A percentile compares a stretch with the other conserved stretches of the same genome.
These are phyloP conservation scores for Zygaena filipendulae DNA, from an alignment of 2,888 invertebrate species.

Conservation along the genomic window DNA sequence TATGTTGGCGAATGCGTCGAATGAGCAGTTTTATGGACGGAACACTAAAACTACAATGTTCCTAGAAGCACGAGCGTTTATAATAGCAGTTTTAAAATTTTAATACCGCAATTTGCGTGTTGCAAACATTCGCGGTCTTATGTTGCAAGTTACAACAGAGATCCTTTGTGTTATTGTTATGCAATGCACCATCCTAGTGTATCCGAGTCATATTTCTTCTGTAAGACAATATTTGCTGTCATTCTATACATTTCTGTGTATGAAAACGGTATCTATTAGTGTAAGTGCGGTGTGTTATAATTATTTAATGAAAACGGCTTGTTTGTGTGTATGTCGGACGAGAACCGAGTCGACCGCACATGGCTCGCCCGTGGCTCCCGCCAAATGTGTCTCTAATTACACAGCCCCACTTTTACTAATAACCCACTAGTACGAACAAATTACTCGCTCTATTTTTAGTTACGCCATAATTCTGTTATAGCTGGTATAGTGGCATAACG, in stretches of 20 bases:
- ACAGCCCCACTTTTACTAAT: conserved; percentile 43
- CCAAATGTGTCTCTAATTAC: conserved; percentile 52
- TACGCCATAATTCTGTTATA: too few relatives aligned
- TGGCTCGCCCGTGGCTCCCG: conserved; percentile 27
- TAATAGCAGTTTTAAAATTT: conserved; percentile 44
- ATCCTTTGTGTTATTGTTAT: too few relatives aligned
- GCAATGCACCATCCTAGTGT: too few relatives aligned
- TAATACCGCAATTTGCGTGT: conserved; percentile 42
- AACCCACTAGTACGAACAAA: conserved; percentile 37
- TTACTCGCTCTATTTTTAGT: conserved; percentile 37
- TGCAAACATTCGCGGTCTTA: conserved; percentile 23
- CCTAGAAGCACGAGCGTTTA: conserved; percentile 30
- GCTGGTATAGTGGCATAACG: too few relatives aligned
- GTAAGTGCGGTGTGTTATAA: conserved; percentile 28
- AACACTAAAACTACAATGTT: conserved; percentile 31
- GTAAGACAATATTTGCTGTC: too few relatives aligned
- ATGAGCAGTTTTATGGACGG: not conserved
- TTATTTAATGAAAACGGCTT: conserved; percentile 28
- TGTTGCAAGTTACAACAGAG: conserved; percentile 21
- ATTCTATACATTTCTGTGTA: too few relatives aligned
- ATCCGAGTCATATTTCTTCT: too few relatives aligned
- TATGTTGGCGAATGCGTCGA: conserved; percentile 1
- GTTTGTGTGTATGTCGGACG: conserved; percentile 3
- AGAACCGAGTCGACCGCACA: too few relatives aligned
- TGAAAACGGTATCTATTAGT: too few relatives aligned